Base-by-base conservation (phyloP, 2,113 vertebrate genomes). In the Gavia stellata region DNA sequence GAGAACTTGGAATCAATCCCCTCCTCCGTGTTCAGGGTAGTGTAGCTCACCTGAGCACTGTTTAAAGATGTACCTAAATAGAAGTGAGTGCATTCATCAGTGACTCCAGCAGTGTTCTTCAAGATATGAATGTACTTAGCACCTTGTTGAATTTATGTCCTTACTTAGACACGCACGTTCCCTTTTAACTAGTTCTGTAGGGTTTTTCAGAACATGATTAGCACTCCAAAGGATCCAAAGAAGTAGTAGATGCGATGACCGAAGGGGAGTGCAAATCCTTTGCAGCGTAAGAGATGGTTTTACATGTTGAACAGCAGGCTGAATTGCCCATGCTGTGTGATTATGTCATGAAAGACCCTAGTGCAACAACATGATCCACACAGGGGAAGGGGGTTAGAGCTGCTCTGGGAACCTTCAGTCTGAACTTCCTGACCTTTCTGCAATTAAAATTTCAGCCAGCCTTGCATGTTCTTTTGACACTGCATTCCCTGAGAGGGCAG, bases 391-490 rank as follows among this genome's bases (percentile, higher is more conserved):
- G 58, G 33, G 86, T 18, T 86, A 66, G 85, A 77, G 58, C 66
- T 77, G 80, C 55, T 92, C 81, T 92, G 73, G 11, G 2, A 94
- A 59, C 70, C 80, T 95, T 77, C 67, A 73, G 50, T 25, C 49
- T 96, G 81, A 90, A 86, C 81, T 85, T 95, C 50, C 78, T 71
- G 33, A 90, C 92, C 74, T 89, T 92, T 67, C 53, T 77, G 74
- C 91, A 94, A 88, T 95, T 88, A 97, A 92, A 82, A 95, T 91
- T 97, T 95, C 91, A 96, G 83, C 52, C 61, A 84, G 78, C 59
- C 55, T 92, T 71, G 81, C 70, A 55, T 86, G 55, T 93, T 86
- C 86, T 94, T 95, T 83, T 55, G 84, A 81, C 58, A 29, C 66
- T 66, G 56, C 52, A 52, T 88, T 91, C 77, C 47, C 63, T 62